phyloP scores from a whole-genome alignment of 2,888 invertebrate species.

The Calephelis perditalis region DNA sequence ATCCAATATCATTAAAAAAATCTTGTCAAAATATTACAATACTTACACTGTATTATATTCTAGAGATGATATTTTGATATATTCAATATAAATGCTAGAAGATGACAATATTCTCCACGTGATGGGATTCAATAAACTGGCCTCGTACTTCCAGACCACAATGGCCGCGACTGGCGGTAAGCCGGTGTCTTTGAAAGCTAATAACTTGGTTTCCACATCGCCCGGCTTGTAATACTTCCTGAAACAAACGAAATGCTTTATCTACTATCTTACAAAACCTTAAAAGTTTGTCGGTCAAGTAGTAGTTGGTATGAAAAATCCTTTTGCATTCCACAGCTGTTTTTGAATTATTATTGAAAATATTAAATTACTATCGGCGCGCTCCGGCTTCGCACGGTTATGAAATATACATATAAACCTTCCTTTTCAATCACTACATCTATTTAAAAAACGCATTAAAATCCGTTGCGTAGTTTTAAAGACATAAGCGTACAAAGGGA shows the following conservation, averaged over 20 bases:
- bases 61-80: constrained; percentile 83
- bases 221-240: constrained; percentile 85
- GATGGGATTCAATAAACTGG: constrained; percentile 87
- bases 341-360: no score
- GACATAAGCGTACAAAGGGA: no score
- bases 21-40: not conserved
- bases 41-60: constrained; percentile 83
- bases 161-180: constrained; percentile 81
- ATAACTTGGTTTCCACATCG: constrained; percentile 80
- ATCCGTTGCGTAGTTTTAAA: no score
- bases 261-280: no score
- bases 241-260: constrained; percentile 26
- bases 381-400: no score
- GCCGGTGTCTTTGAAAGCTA: constrained; percentile 82
- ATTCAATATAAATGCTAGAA: constrained; percentile 85
- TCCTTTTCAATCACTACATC: no score
- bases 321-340: no score
- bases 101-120: constrained; percentile 88
- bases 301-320: no score
- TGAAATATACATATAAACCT: no score
- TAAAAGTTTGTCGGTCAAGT: not conserved
- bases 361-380: no score
- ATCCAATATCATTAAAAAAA: no score
- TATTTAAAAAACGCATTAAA: no score
- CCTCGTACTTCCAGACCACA: constrained; percentile 88